Percentiles rank a stretch among this genome's conserved stretches.
phyloP scores from a whole-genome alignment of 2,113 vertebrate genomes.

The Lepidothrix coronata region DNA sequence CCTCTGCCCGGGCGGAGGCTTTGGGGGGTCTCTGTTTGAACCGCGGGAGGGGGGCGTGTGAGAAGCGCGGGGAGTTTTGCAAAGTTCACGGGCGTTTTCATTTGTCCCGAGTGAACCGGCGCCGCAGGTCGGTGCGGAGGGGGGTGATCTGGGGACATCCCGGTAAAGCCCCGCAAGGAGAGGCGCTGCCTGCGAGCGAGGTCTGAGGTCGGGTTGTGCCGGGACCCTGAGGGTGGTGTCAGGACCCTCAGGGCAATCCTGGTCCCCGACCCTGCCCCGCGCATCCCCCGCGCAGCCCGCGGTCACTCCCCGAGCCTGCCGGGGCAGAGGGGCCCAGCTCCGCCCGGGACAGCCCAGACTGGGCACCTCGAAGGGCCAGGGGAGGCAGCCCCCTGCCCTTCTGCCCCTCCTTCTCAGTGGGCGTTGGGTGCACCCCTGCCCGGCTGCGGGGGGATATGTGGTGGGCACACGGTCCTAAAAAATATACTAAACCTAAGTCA shows the following conservation, averaged over 20 bases:
- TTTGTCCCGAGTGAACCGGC: background rate
- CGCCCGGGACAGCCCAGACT: background rate
- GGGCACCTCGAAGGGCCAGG: background rate
- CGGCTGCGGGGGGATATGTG: background rate
- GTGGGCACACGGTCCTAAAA: background rate
- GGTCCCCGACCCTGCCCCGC: background rate
- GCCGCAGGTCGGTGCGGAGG: background rate
- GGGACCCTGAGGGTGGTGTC: too few species aligned
- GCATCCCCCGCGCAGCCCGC: background rate
- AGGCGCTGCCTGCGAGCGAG: background rate
- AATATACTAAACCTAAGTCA: background rate
- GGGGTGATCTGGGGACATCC: background rate
- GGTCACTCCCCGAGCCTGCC: background rate
- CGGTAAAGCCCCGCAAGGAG: background rate
- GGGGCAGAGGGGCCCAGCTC: background rate
- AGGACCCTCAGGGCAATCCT: too few species aligned
- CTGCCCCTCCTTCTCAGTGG: background rate
- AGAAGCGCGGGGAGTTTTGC: background rate
- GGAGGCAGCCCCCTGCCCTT: background rate
- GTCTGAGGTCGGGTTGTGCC: background rate
- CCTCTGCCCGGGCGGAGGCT: background rate
- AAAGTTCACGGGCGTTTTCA: background rate
- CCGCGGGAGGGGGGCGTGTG: rapidly evolving
- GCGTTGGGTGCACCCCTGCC: background rate
- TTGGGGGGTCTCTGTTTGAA: background rate